Base-by-base conservation (phyloP, 1,140 invertebrate genomes). In the Druon quercuslanigerum region DNA sequence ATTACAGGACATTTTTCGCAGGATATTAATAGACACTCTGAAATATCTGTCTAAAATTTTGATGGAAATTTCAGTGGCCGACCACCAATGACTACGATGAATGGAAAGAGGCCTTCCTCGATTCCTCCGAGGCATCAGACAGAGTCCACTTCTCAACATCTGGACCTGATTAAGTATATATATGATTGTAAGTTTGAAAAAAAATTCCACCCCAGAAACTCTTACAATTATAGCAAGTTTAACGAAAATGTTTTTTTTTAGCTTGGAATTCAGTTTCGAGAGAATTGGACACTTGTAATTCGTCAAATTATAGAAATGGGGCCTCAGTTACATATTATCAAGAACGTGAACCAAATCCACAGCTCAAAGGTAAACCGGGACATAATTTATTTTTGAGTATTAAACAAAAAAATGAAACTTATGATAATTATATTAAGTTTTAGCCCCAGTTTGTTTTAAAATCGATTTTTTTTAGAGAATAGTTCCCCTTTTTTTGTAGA, bases 151-250 rank as follows among this genome's bases (percentile, higher is more conserved):
- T 87, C 92, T 11, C 92, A 93, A 75, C 92, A 93, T 82, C 91
- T 92, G 82, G 92, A 93, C 76, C 85, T 93, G 77, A 92, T 93
- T 33, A 92, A 91, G 82, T 93, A 92, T 71, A 92, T 93, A 56
- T 91, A 85, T 84, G 92, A 92, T 57, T 92, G 91, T 92, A 85
- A 89, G 88, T 84, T 54, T 73, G 33, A 0, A 25, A 71, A 33
- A 17, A 71, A 72, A 56, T 71, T 8, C 50, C 46, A 57, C 25
- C 66, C 2, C 3, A n/a, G 54, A 70, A 60, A 71, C 60, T 51
- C 71, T 76, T 40, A 52, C 52, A 16, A 56, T 33, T 73, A 33
- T 79, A 14, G 11, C 56, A 17, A 50, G 74, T 14, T n/a, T 77
- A 74, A 12, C 33, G 57, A 57, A 25, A 16, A 75, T 72, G 16